Evolutionary conservation across 2,797 vertebrate species (phyloP), one percentile per base, ranked within the genome.

Genomic region (Mallotus villosus): DNA sequence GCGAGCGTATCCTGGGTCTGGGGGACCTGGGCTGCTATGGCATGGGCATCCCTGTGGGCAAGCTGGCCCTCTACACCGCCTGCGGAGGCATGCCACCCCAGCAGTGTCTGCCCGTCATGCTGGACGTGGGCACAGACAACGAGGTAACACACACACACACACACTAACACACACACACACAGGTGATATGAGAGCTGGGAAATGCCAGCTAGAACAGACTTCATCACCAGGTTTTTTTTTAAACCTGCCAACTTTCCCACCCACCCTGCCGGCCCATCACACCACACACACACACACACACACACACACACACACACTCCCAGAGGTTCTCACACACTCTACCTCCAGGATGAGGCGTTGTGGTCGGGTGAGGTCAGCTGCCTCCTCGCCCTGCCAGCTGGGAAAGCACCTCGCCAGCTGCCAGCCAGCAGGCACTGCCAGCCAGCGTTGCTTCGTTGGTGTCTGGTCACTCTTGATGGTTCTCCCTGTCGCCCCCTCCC

Each of bases 11-110:
- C 84, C 94, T 99, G 78, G 97, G 97, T 41, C 92, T 99, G 70
- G 97, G 97, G 78, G 97, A 99, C 88, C 94, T 99, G 76, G 97
- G 97, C 75, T 96, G 95, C 82, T 92, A 96, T 34, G 97, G 97
- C 25, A 99, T 99, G 97, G 97, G 97, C 75, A 99, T 99, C 89
- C 97, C 97, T 1, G 97, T 99, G 79, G 97, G 97, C 32, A 99
- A 99, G 89, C 85, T 99, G 91, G 96, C 97, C 58, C 93, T 99
- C 27, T 99, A 99, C 87, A 99, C 97, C 0, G 96, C 95, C 1
- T 99, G 97, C 2, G 97, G 97, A 77, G 97, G 97, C 29, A 84
- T 99, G 84, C 93, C 95, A 7, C 97, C 97, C 25, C 88, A 97
- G 0, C 94, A 97, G 63, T 99, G 97, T 84, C 91, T 99, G 67